Evolutionary conservation across 2,888 invertebrate genomes (phyloP).

Genomic region (Cantharis lateralis): DNA sequence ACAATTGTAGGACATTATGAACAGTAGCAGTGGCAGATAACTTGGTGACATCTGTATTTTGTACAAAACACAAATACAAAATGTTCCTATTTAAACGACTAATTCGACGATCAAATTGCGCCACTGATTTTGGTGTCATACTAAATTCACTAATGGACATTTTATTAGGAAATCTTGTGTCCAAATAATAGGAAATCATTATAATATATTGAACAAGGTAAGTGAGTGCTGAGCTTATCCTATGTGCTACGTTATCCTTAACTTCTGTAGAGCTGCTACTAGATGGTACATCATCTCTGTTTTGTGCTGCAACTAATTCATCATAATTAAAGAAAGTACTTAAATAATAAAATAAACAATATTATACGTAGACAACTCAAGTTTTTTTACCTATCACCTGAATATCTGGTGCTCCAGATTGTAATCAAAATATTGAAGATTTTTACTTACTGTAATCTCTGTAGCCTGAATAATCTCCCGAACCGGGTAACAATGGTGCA

Average conservation of each 20-base stretch:
- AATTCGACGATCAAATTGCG: slow-evolving; percentile 75
- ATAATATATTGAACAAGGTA: slow-evolving; percentile 85
- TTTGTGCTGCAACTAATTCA: slow-evolving; percentile 56
- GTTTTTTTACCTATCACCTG: too few species aligned
- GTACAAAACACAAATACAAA: slow-evolving; percentile 76
- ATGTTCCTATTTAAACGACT: slow-evolving; percentile 81
- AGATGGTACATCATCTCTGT: slow-evolving; percentile 58
- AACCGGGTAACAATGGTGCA: slow-evolving; percentile 81
- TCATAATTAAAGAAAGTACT: background rate
- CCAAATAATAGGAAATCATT: slow-evolving; percentile 81
- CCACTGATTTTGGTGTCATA: slow-evolving; percentile 53
- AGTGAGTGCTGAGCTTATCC: slow-evolving; percentile 79
- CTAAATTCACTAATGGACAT: slow-evolving; percentile 76
- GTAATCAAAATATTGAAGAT: background rate
- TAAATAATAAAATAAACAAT: too few species aligned
- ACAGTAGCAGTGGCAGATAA: slow-evolving; percentile 72
- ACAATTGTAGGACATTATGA: slow-evolving; percentile 71
- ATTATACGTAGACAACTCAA: too few species aligned
- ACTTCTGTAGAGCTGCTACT: slow-evolving; percentile 61
- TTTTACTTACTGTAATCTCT: slow-evolving; percentile 70
- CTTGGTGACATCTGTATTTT: slow-evolving; percentile 68
- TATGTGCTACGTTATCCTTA: slow-evolving; percentile 71
- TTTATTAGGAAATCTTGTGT: slow-evolving; percentile 79
- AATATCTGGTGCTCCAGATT: too few species aligned
- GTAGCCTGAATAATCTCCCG: slow-evolving; percentile 82